Conservation (phyloP, 2,888 invertebrate genomes). For the Silvanus unidentatus region DNA sequence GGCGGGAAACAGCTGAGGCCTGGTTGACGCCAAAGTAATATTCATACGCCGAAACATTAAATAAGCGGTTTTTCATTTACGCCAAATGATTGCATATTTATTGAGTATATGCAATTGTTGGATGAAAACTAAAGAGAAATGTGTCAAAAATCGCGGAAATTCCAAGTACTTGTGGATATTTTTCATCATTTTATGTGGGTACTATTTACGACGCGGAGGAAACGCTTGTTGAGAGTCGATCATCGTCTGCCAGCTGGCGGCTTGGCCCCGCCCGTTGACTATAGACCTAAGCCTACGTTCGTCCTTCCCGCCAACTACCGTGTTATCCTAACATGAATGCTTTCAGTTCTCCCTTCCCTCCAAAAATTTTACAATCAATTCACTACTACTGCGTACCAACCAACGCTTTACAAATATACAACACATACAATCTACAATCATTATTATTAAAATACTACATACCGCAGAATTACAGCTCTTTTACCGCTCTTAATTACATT, state of each 20-base stretch:
- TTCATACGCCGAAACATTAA: slow-evolving; percentile 40
- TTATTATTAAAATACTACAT: too few species aligned
- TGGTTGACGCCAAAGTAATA: slow-evolving; percentile 46
- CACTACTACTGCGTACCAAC: slow-evolving; percentile 11
- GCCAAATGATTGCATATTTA: not conserved
- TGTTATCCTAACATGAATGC: slow-evolving; percentile 27
- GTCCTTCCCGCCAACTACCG: slow-evolving; percentile 37
- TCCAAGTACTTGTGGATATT: slow-evolving; percentile 10
- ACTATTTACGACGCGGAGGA: slow-evolving; percentile 46
- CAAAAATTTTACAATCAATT: slow-evolving; percentile 23
- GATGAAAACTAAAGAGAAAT: slow-evolving; percentile 3
- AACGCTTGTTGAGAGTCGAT: slow-evolving; percentile 42
- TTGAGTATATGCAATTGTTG: slow-evolving; percentile 7
- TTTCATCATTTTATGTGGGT: slow-evolving; percentile 28
- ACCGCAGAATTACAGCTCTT: too few species aligned
- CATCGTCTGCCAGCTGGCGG: slow-evolving; percentile 56
- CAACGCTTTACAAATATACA: slow-evolving; percentile 3
- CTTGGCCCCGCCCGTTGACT: slow-evolving; percentile 50
- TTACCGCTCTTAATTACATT: too few species aligned
- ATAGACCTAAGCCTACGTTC: slow-evolving; percentile 39
- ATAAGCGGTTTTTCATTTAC: not conserved
- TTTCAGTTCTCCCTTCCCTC: slow-evolving; percentile 31
- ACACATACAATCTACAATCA: not conserved
- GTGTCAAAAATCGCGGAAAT: slow-evolving; percentile 13
- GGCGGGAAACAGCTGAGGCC: slow-evolving; percentile 67